These are phyloP conservation scores for Clarias macrocephalus DNA, from an alignment of 2,113 vertebrate genomes.

Conservation along the genomic window DNA sequence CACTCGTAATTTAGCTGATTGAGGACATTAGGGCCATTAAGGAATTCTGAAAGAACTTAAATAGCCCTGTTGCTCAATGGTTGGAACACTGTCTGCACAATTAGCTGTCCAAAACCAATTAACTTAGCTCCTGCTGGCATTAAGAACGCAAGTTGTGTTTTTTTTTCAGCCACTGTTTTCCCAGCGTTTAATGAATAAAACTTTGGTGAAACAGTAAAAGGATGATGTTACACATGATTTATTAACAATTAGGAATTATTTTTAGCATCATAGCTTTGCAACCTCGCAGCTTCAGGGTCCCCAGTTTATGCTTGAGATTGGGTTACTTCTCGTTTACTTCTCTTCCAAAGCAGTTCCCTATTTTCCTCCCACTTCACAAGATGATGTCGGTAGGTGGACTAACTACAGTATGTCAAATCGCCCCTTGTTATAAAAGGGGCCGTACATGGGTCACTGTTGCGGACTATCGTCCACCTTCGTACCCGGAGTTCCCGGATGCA, in stretches of 20 bases:
- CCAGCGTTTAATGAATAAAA: background rate
- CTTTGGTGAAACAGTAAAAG: conserved; percentile 1
- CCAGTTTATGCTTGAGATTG: background rate
- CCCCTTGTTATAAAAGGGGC: background rate
- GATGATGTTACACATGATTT: background rate
- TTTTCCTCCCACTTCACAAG: background rate
- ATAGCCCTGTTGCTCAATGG: conserved; percentile 20
- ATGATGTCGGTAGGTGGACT: background rate
- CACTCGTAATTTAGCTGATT: conserved; percentile 21
- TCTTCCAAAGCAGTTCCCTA: background rate
- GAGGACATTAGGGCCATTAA: conserved; percentile 31
- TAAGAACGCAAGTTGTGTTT: background rate
- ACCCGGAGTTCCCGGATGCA: background rate
- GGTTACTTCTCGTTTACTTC: background rate
- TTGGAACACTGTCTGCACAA: conserved; percentile 29
- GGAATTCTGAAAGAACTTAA: conserved; percentile 22
- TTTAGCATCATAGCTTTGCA: background rate
- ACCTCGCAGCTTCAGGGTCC: background rate
- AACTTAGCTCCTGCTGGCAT: conserved; percentile 7
- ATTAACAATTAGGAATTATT: background rate
- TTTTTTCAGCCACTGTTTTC: background rate
- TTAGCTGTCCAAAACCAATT: conserved; percentile 30
- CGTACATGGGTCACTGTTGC: background rate
- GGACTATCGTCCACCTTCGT: background rate
- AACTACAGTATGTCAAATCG: background rate